These are phyloP conservation scores for Brachionus paranguensis DNA, from an alignment of 1,140 invertebrate species.

Conservation along the genomic window DNA sequence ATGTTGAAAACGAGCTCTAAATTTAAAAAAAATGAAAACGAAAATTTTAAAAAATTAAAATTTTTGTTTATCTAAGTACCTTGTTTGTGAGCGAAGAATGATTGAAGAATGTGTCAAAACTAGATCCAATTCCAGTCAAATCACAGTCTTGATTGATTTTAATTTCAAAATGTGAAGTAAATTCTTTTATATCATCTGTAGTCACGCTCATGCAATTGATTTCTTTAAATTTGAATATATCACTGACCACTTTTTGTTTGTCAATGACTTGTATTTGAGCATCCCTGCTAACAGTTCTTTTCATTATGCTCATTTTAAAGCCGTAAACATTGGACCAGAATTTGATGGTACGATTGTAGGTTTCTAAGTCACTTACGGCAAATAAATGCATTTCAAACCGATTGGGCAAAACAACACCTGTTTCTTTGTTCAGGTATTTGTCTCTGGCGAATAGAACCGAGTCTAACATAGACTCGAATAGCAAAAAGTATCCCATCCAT, in stretches of 20 bases:
- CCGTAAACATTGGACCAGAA: constrained; percentile 39
- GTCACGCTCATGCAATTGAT: constrained; percentile 13
- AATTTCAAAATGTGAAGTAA: background rate
- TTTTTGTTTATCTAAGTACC: background rate
- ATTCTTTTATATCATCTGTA: background rate
- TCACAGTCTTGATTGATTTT: background rate
- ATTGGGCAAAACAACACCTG: constrained; percentile 50
- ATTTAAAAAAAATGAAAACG: too few relatives aligned
- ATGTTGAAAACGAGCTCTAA: constrained; percentile 35
- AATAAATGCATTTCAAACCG: constrained; percentile 48
- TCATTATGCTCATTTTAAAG: constrained; percentile 38
- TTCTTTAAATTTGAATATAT: constrained; percentile 20
- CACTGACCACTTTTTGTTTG: constrained; percentile 3
- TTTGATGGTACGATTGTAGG: constrained; percentile 41
- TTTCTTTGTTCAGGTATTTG: constrained; percentile 46
- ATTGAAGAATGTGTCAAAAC: constrained; percentile 38
- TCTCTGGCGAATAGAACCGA: constrained; percentile 53
- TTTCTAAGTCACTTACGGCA: constrained; percentile 45
- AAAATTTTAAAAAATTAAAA: background rate
- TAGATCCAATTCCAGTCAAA: constrained; percentile 15
- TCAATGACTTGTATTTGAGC: constrained; percentile 12
- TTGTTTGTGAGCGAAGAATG: background rate
- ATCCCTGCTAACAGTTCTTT: background rate
- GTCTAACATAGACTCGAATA: constrained; percentile 57
- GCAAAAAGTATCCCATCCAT: constrained; percentile 57